A percentile compares a stretch with the other conserved stretches of the same genome.
phyloP scores from a whole-genome alignment of 2,113 vertebrate species.

The Tringa solitaria region DNA sequence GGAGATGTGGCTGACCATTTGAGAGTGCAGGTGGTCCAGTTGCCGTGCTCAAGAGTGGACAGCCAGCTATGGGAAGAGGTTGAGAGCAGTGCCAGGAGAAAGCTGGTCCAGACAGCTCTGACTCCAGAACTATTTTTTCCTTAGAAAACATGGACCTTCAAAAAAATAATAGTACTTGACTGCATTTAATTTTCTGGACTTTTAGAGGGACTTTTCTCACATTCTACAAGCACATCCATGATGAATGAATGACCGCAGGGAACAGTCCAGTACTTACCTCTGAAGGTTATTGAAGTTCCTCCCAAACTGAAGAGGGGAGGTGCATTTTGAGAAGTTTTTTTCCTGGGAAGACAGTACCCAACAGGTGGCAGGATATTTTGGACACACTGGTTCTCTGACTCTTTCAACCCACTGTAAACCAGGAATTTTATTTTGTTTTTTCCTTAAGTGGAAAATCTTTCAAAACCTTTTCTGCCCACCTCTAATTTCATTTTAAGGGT shows the following conservation, averaged over 20 bases:
- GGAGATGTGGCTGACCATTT: not conserved
- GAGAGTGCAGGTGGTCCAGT: not conserved
- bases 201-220: not conserved
- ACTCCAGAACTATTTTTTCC: not conserved
- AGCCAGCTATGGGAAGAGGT: not conserved
- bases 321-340: not conserved
- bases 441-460: not conserved
- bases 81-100: not conserved
- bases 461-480: not conserved
- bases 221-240: not conserved
- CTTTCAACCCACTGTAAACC: not conserved
- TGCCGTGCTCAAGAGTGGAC: not conserved
- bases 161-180: not conserved
- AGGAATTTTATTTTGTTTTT: not conserved
- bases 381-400: not conserved
- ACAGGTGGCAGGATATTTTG: not conserved
- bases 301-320: not conserved
- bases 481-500: constrained; percentile 44
- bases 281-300: not conserved
- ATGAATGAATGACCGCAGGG: not conserved
- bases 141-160: not conserved
- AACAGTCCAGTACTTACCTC: not conserved
- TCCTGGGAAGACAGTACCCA: not conserved
- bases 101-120: not conserved
- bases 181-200: not conserved